Base-by-base conservation (phyloP, 1,140 invertebrate genomes). In the Condylostylus longicornis region DNA sequence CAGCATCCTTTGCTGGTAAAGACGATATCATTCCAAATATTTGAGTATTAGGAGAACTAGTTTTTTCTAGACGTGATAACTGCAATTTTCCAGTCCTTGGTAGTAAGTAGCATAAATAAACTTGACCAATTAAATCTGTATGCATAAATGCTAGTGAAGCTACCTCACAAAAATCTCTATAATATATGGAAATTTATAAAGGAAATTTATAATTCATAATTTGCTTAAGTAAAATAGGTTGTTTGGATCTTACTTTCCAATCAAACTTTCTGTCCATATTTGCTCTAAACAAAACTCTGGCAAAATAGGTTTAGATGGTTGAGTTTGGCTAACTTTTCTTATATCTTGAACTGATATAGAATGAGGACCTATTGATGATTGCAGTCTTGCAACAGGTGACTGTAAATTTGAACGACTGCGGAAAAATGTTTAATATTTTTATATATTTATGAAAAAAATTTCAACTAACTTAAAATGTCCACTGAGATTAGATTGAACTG, bases 201-300 rank as follows among this genome's bases (percentile, higher is more conserved):
- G 5, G 13, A 14, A 27, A 9, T 30, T 17, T 33, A 18, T n/a
- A n/a, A n/a, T n/a, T n/a, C n/a, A n/a, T n/a, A n/a, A n/a, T n/a
- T n/a, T n/a, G n/a, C n/a, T n/a, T n/a, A n/a, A n/a, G n/a, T n/a
- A n/a, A n/a, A n/a, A n/a, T n/a, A n/a, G n/a, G n/a, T 2, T 13
- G 22, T 13, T n/a, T n/a, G n/a, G n/a, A n/a, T n/a, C 53, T 42
- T 36, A 61, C 49, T 54, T 58, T 33, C 65, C 55, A n/a, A 61
- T 63, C 28, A 66, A 64, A 42, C 64, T 76, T 51, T 91, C 87
- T 0, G 77, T 82, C 87, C 87, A 93, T 13, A 90, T 64, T 47
- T 85, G 79, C 51, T 93, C 87, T 14, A 93, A 64, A 56, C 85
- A 90, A 33, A 90, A 66, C 46, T 84, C 78, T 2, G 87, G 86